Percentiles rank a stretch among this genome's conserved stretches.
Conservation (phyloP, 2,888 invertebrate genomes). For the Zaprionus lineosus region DNA sequence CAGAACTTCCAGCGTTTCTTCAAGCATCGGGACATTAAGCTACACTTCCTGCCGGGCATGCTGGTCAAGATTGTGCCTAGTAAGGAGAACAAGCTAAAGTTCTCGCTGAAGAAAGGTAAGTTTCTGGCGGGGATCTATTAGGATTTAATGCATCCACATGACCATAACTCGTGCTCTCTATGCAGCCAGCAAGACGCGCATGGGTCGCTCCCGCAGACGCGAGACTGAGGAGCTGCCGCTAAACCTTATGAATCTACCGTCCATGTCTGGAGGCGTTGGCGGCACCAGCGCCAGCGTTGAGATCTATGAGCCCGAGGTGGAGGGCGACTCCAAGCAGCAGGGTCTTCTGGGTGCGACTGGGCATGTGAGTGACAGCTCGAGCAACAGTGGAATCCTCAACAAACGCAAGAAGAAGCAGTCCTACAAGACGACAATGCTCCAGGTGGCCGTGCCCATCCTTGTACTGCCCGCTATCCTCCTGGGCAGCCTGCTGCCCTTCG, state of each 20-base stretch:
- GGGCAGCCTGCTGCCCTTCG: slow-evolving; percentile 87
- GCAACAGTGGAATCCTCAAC: slow-evolving; percentile 24
- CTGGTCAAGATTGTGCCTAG: slow-evolving; percentile 84
- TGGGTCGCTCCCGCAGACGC: slow-evolving; percentile 63
- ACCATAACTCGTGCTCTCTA: too few species aligned
- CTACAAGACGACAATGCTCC: slow-evolving; percentile 78
- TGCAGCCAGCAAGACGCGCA: slow-evolving; percentile 51
- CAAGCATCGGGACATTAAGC: slow-evolving; percentile 83
- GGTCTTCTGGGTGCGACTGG: slow-evolving; percentile 22
- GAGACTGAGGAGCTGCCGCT: slow-evolving; percentile 59
- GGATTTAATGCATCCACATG: too few species aligned
- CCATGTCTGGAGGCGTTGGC: slow-evolving; percentile 41
- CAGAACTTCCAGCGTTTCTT: slow-evolving; percentile 84
- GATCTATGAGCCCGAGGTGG: slow-evolving; percentile 60
- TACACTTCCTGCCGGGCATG: slow-evolving; percentile 84
- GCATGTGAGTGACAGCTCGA: slow-evolving; percentile 14
- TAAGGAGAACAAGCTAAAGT: slow-evolving; percentile 83
- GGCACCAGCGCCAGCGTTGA: slow-evolving; percentile 60
- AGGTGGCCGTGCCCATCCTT: slow-evolving; percentile 84
- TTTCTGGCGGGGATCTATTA: background rate
- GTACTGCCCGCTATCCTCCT: slow-evolving; percentile 86
- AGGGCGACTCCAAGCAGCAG: slow-evolving; percentile 70
- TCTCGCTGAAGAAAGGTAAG: slow-evolving; percentile 83
- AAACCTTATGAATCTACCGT: slow-evolving; percentile 55
- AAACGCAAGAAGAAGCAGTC: slow-evolving; percentile 66